Evolutionary conservation across 2,888 invertebrate genomes (phyloP), one percentile per base, ranked within the genome.

Genomic region (Drosophila meridionalis): DNA sequence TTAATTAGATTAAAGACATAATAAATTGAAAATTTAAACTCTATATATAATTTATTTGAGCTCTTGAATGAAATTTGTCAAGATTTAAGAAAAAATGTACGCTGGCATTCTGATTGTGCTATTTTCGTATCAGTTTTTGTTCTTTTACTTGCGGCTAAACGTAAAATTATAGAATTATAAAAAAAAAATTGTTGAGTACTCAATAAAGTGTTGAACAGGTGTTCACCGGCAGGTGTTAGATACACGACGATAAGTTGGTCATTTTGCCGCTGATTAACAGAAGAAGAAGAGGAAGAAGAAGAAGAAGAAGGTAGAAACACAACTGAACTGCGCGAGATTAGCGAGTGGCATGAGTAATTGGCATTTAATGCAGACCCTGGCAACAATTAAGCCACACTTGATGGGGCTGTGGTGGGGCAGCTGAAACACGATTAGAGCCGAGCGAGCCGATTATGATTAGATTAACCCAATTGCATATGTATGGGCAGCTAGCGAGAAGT

Each of bases 201-300:
- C 72, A 72, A 82, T 86, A 88, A 83, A 71, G 40, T 40, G 36
- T 20, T 26, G 73, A 83, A 76, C 85, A 85, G 85, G 85, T 85
- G 85, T 83, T 62, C 80, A 74, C 32, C 52, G 68, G 69, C 85
- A 85, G 88, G 88, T 85, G 85, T 82, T 56, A 67, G 66, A 77
- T 58, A 71, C 45, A 14, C 12, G 14, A 28, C 34, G 85, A 86
- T 88, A 85, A 86, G 55, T 55, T 14, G 9, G 26, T 63, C 56
- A 42, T 36, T 52, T 14, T 69, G 32, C 43, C 5, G 20, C 64
- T 66, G 66, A 77, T 81, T 72, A 73, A 50, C 60, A 38, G 38
- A 38, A 45, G 12, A 36, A 55, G 42, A 0, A 7, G n/a, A 40
- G 20, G 20, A 20, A 20, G 20, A 20, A 20, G 20, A 40, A n/a